These are phyloP conservation scores for Druceiella hillmani DNA, from an alignment of 2,888 invertebrate genomes.

Conservation along the genomic window DNA sequence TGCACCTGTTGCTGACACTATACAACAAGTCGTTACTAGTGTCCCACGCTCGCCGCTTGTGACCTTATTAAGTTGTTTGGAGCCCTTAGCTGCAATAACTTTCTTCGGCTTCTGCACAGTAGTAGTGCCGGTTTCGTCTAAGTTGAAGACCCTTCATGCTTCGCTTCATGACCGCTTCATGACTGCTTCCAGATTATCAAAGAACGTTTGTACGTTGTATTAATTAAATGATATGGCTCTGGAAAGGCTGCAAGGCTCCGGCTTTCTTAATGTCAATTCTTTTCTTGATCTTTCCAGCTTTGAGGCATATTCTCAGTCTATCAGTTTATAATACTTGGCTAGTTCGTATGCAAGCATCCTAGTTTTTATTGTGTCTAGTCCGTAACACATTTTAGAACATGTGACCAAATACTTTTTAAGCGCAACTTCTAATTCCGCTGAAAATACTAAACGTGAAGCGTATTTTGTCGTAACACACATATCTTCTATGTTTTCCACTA, in stretches of 20 bases:
- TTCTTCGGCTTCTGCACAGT: constrained; percentile 23
- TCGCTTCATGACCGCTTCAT: constrained; percentile 18
- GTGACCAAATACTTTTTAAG: constrained; percentile 9
- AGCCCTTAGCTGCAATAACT: constrained; percentile 24
- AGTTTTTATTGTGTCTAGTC: constrained; percentile 12
- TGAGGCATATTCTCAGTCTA: constrained; percentile 9
- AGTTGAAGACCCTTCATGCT: constrained; percentile 20
- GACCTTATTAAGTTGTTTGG: constrained; percentile 26
- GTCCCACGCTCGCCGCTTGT: constrained; percentile 29
- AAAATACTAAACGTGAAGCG: no score
- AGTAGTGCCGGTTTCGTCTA: constrained; percentile 24
- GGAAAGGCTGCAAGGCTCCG: constrained; percentile 20
- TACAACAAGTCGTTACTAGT: constrained; percentile 27
- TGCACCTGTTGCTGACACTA: constrained; percentile 26
- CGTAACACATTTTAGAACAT: constrained; percentile 18
- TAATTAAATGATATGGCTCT: constrained; percentile 18
- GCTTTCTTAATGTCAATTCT: constrained; percentile 18
- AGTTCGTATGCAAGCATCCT: constrained; percentile 18
- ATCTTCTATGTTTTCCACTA: no score
- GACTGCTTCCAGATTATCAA: constrained; percentile 25
- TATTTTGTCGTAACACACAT: no score
- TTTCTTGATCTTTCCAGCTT: constrained; percentile 9
- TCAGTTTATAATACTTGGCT: constrained; percentile 18
- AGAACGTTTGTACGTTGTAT: constrained; percentile 21
- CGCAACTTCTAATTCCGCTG: no score